phyloP scores from a whole-genome alignment of 2,888 invertebrate species.

The Nemotelus nigrinus region DNA sequence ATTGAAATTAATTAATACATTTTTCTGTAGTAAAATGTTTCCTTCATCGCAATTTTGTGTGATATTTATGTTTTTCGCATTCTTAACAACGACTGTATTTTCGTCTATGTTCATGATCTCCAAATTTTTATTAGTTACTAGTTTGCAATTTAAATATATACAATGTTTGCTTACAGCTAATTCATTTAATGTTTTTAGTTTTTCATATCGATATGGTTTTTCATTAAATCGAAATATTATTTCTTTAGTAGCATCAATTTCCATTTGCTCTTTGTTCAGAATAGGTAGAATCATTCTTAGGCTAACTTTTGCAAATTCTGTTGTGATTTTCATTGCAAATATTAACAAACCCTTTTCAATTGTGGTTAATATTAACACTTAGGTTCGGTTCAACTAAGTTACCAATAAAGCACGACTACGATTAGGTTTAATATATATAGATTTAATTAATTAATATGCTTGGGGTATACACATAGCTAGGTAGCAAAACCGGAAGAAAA shows the following conservation, averaged over 20 bases:
- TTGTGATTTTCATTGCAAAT: background rate
- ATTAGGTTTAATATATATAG: too few relatives aligned
- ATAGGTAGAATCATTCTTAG: background rate
- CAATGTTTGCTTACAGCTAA: background rate
- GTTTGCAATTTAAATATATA: background rate
- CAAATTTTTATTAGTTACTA: background rate
- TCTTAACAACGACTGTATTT: background rate
- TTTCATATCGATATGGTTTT: background rate
- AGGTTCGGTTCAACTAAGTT: too few relatives aligned
- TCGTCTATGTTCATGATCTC: background rate
- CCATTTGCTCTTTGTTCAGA: background rate
- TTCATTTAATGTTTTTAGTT: slow-evolving; percentile 3
- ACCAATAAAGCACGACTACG: too few relatives aligned
- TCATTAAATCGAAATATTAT: background rate
- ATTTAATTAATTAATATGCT: too few relatives aligned
- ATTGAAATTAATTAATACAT: background rate
- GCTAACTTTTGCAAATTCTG: background rate
- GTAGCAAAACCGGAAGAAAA: too few relatives aligned
- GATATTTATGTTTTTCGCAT: background rate
- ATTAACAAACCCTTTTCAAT: background rate
- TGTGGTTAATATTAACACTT: background rate
- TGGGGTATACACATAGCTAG: too few relatives aligned
- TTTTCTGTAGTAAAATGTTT: background rate
- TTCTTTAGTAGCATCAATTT: background rate
- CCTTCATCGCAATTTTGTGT: background rate